A percentile compares a stretch with the other conserved stretches of the same genome.
These are phyloP conservation scores for Palythoa heliodiscus DNA, from an alignment of 92 coral and sea anemone genomes.

Conservation along the genomic window DNA sequence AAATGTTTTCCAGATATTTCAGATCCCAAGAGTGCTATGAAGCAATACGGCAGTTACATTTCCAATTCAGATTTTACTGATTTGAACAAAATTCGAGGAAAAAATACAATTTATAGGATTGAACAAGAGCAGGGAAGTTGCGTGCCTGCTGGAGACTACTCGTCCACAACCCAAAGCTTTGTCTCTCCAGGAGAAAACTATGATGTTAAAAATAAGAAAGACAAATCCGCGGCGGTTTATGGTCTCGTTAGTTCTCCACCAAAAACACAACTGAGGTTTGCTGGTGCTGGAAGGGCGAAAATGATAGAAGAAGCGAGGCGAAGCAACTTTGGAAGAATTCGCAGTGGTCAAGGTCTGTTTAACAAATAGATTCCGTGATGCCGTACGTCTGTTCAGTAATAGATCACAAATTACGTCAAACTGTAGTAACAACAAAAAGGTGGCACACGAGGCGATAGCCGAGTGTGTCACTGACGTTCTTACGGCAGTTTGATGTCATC, in stretches of 20 bases:
- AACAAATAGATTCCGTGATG: too few relatives aligned
- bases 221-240: background rate
- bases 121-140: background rate
- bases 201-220: background rate
- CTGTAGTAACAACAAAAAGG: too few relatives aligned
- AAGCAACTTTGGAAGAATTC: conserved; percentile 80
- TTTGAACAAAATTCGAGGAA: background rate
- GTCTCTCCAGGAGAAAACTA: background rate
- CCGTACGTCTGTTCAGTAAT: too few relatives aligned
- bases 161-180: background rate
- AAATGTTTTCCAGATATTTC: background rate
- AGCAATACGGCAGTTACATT: background rate
- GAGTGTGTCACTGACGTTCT: too few relatives aligned
- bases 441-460: too few relatives aligned
- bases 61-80: background rate
- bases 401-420: too few relatives aligned
- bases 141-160: background rate
- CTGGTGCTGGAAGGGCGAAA: conserved; percentile 84
- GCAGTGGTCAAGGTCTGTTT: conserved; percentile 33
- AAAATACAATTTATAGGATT: background rate
- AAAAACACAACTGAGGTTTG: conserved; percentile 14
- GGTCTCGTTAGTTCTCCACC: conserved; percentile 4
- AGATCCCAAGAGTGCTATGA: background rate
- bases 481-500: too few relatives aligned
- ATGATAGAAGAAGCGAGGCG: conserved; percentile 72